A percentile compares a stretch with the other conserved stretches of the same genome.
Evolutionary conservation across 2,113 vertebrate genomes (phyloP).

Genomic region (Miniopterus natalensis): DNA sequence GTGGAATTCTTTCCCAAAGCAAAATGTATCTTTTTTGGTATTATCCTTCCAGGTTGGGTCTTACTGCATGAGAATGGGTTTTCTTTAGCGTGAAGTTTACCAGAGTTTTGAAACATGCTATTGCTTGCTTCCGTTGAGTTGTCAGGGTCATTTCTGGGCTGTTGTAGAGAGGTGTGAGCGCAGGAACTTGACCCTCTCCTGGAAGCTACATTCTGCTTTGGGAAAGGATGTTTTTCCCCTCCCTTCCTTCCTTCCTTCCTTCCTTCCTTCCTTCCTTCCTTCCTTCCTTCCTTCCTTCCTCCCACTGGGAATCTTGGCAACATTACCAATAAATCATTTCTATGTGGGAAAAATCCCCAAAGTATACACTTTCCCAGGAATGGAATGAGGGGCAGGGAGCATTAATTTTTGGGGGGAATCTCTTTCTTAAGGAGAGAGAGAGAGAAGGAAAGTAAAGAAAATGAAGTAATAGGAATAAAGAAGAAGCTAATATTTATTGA

Average conservation of each 20-base stretch:
- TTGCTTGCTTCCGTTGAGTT: background rate
- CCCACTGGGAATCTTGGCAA: background rate
- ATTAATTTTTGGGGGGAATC: background rate
- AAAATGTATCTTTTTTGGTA: slow-evolving; percentile 25
- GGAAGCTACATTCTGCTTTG: background rate
- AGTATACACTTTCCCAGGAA: background rate
- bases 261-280: background rate
- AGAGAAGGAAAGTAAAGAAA: background rate
- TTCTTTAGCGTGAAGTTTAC: background rate
- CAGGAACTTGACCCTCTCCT: background rate
- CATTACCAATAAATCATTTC: slow-evolving; percentile 8
- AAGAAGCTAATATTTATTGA: background rate
- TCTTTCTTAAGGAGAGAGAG: background rate
- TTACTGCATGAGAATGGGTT: background rate
- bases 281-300: background rate
- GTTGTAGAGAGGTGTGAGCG: background rate
- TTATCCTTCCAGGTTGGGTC: background rate
- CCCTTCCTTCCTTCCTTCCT: accelerated
- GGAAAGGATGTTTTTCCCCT: background rate
- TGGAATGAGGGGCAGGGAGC: background rate
- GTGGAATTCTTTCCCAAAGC: slow-evolving; percentile 55
- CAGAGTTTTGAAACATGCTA: background rate
- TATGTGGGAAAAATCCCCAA: background rate
- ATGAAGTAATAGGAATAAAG: background rate
- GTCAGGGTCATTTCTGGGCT: background rate